Evolutionary conservation across 92 coral and sea anemone genomes (phyloP).

Genomic region (Siderastrea siderea): DNA sequence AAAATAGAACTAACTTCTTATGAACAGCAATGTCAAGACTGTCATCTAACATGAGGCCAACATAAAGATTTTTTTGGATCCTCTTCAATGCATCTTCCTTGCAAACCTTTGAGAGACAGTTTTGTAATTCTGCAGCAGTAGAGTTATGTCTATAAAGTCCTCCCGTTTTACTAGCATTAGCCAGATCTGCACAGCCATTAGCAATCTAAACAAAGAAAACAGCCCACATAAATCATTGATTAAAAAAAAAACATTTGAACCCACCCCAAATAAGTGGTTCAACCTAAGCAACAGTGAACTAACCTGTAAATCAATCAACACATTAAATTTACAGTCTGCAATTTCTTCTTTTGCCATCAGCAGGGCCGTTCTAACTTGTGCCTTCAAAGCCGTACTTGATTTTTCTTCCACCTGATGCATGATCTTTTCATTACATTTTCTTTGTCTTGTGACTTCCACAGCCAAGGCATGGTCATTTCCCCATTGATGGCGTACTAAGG

Average conservation of each 20-base stretch:
- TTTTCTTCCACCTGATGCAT: conserved; percentile 20
- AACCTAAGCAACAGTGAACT: not conserved
- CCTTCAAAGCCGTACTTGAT: conserved; percentile 37
- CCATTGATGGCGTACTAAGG: conserved; percentile 18
- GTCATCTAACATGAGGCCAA: conserved; percentile 62
- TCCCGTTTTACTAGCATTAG: not conserved
- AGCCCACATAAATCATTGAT: not conserved
- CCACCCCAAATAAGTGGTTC: no score
- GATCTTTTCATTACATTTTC: not conserved
- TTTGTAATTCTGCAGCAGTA: conserved; percentile 46
- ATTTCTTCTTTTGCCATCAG: conserved; percentile 42
- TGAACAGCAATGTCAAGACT: conserved; percentile 67
- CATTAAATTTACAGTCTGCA: not conserved
- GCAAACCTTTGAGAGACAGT: conserved; percentile 45
- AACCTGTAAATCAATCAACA: conserved; percentile 4
- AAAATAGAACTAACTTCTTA: conserved; percentile 39
- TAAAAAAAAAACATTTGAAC: not conserved
- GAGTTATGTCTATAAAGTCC: conserved; percentile 52
- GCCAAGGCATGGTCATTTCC: not conserved
- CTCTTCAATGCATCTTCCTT: conserved; percentile 54
- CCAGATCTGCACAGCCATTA: conserved; percentile 51
- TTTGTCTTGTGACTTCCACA: not conserved
- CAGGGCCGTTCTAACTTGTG: conserved; percentile 35
- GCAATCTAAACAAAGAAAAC: conserved; percentile 23
- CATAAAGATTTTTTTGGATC: conserved; percentile 45